phyloP scores from a whole-genome alignment of 2,888 invertebrate genomes.

The Drosophila dives region DNA sequence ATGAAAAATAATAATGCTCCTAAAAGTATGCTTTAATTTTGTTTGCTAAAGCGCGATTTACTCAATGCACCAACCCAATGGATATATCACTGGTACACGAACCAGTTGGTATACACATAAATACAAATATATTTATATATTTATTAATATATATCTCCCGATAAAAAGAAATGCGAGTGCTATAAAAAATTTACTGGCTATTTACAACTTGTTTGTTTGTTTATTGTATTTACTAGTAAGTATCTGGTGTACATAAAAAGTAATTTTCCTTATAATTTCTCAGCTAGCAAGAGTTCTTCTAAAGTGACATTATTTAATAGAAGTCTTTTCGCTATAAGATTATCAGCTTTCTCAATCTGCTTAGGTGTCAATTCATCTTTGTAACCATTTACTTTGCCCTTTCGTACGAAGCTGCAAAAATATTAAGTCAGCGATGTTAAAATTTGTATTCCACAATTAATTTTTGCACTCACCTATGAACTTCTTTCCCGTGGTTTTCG shows the following conservation, averaged over 20 bases:
- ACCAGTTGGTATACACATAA: no score
- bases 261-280: background rate
- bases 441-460: no score
- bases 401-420: slow-evolving; percentile 60
- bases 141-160: background rate
- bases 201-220: background rate
- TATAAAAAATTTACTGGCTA: background rate
- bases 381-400: slow-evolving; percentile 61
- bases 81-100: background rate
- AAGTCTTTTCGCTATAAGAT: slow-evolving; percentile 25
- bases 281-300: slow-evolving; percentile 50
- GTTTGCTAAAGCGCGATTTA: background rate
- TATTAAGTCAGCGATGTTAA: background rate
- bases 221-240: background rate
- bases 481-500: slow-evolving; percentile 28
- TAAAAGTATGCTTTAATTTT: background rate
- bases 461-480: slow-evolving; percentile 34
- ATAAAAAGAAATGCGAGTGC: background rate
- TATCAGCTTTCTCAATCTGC: slow-evolving; percentile 47
- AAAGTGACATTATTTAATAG: slow-evolving; percentile 38
- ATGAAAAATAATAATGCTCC: background rate
- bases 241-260: background rate
- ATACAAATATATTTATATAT: background rate
- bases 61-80: background rate
- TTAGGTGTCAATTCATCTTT: slow-evolving; percentile 59